Evolutionary conservation across 2,888 invertebrate genomes (phyloP), one percentile per base, ranked within the genome.

Genomic region (Campaea margaritaria): DNA sequence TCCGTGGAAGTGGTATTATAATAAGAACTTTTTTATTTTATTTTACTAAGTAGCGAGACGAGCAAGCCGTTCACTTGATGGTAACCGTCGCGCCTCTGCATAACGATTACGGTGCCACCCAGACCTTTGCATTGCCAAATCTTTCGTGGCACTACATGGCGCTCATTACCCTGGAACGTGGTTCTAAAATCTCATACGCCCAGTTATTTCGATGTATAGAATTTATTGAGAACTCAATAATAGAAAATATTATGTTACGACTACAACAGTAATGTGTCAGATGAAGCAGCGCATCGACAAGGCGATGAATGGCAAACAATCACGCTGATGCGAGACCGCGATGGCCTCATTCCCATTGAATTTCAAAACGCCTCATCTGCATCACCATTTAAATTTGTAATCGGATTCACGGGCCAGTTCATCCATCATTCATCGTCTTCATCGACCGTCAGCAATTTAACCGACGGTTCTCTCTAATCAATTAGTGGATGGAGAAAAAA

Each of bases 351-450:
- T 84, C 85, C 78, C 86, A 83, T 83, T 77, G 83, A 84, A 81
- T 81, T 82, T 80, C 79, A 85, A 81, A 78, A 69, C 76, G 69
- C 68, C 83, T 84, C 85, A 87, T 87, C 87, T 89, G 81, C 87
- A 89, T 86, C 75, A 69, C 69, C 79, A 89, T 90, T 89, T 82
- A 79, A 84, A 79, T 88, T 88, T 86, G 82, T 86, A 91, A 90
- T 91, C 82, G 83, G 83, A 82, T 83, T 84, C 79, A 79, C 83
- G 74, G 76, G 75, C 80, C 58, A 65, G 74, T 82, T 87, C 89
- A 89, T 91, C 84, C 84, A 88, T 89, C 90, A 91, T 87, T 89
- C 88, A 89, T 82, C 73, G 75, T 70, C 67, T 87, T 89, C 88
- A 89, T 82, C 73, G 75, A 71, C 67, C 70, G 67, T 69, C 67